Evolutionary conservation across 2,888 invertebrate genomes (phyloP).

Genomic region (Hyles lineata): DNA sequence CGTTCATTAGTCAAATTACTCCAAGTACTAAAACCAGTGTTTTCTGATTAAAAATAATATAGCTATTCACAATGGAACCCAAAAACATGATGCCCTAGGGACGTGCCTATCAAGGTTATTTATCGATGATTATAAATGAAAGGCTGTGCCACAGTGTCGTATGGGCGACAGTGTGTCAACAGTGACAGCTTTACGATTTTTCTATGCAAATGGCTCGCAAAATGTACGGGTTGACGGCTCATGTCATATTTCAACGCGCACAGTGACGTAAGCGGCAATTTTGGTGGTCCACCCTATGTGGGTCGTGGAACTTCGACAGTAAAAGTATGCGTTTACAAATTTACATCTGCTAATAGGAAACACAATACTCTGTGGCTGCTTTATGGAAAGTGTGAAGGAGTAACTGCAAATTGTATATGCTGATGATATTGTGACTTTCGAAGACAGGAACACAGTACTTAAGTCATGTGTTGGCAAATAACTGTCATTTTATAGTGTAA

Average conservation of each 20-base stretch:
- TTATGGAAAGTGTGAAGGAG: not conserved
- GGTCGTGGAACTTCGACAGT: constrained; percentile 8
- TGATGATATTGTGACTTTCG: not conserved
- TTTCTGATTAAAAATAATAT: not conserved
- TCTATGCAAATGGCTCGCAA: constrained; percentile 64
- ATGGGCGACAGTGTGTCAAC: constrained; percentile 56
- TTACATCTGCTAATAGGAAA: not conserved
- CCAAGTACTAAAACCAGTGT: not conserved
- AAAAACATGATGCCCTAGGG: constrained; percentile 7
- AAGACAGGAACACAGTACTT: constrained; percentile 22
- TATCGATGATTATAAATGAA: constrained; percentile 24
- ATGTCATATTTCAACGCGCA: constrained; percentile 53
- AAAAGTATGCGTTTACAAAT: not conserved
- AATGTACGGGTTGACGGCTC: constrained; percentile 63
- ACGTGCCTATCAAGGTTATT: constrained; percentile 12
- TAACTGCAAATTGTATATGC: not conserved
- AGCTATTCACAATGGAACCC: constrained; percentile 6
- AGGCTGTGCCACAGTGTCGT: constrained; percentile 35
- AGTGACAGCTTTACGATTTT: constrained; percentile 65
- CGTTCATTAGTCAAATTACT: not conserved
- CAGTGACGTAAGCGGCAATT: constrained; percentile 31
- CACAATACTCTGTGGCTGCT: too few relatives aligned
- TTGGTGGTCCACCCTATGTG: constrained; percentile 20
- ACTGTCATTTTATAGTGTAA: constrained; percentile 21
- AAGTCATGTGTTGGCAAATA: constrained; percentile 16